These are phyloP conservation scores for Phalacrocorax pelagicus DNA, from an alignment of 2,113 vertebrate genomes.

Conservation along the genomic window DNA sequence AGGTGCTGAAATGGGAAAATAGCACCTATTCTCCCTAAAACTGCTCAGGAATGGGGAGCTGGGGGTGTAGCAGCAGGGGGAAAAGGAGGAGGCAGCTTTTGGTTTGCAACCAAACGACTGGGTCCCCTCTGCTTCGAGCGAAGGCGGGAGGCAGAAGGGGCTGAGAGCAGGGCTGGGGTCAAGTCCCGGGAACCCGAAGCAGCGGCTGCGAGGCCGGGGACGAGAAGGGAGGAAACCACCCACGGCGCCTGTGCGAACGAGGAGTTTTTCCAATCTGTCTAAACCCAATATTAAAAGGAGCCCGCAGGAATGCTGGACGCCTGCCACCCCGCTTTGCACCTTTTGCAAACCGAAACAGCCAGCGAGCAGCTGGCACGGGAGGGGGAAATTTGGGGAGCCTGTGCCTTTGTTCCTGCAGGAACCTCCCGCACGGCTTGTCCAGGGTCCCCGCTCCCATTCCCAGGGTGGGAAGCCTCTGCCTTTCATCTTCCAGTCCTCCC, in stretches of 20 bases:
- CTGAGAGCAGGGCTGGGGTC: background rate
- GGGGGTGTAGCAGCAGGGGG: fast-evolving
- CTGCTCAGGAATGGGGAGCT: background rate
- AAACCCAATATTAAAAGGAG: background rate
- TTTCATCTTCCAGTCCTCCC: background rate
- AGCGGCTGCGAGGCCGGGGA: background rate
- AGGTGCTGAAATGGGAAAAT: background rate
- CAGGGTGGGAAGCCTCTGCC: fast-evolving
- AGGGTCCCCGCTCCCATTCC: background rate
- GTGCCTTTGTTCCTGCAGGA: background rate
- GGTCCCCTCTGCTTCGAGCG: background rate
- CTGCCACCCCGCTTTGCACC: background rate
- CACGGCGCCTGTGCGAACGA: fast-evolving
- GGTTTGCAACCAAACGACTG: too few relatives aligned
- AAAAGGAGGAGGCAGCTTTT: background rate
- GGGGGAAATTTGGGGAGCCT: background rate
- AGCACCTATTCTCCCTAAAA: background rate
- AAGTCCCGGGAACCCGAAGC: background rate
- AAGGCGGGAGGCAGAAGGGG: background rate
- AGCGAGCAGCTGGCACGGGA: background rate
- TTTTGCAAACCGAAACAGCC: background rate
- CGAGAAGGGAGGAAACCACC: background rate
- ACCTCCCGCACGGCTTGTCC: fast-evolving
- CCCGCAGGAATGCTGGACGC: background rate
- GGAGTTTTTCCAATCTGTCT: background rate